These are phyloP conservation scores for Yponomeuta evonymella DNA, from an alignment of 2,888 invertebrate species.

Conservation along the genomic window DNA sequence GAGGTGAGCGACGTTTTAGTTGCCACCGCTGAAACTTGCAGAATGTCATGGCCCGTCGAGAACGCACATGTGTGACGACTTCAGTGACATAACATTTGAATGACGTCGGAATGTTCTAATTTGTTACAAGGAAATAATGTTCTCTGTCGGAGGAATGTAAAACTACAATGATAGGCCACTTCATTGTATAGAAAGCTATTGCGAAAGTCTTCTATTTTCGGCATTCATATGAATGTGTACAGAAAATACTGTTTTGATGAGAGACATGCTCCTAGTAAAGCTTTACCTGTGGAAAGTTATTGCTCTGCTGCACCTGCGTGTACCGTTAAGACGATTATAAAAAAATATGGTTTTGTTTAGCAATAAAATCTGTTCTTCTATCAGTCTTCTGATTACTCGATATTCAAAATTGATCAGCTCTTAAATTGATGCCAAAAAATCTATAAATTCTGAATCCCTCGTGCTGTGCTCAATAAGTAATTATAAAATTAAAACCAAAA, in stretches of 20 bases:
- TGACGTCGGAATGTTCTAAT: conserved; percentile 13
- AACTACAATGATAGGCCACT: not conserved
- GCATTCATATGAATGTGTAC: not conserved
- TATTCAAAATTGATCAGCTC: too few species aligned
- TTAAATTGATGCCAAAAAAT: too few species aligned
- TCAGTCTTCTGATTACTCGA: too few species aligned
- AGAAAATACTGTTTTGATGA: not conserved
- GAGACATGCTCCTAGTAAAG: not conserved
- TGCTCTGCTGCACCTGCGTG: too few species aligned
- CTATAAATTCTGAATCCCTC: too few species aligned
- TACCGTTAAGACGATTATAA: too few species aligned
- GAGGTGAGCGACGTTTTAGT: conserved; percentile 27
- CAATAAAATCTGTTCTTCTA: too few species aligned
- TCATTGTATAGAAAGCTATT: not conserved
- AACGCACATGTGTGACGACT: conserved; percentile 16
- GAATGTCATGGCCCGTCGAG: conserved; percentile 50
- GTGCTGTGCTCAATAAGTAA: too few species aligned
- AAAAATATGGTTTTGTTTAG: too few species aligned
- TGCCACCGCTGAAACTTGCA: conserved; percentile 32
- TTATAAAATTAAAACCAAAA: too few species aligned
- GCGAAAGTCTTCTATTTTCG: not conserved
- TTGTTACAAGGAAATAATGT: conserved; percentile 1
- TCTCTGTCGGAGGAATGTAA: not conserved
- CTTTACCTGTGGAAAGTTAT: not conserved
- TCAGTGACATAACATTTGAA: conserved; percentile 18